Conservation (phyloP, 2,888 invertebrate genomes). For the Balanococcus diminutus region DNA sequence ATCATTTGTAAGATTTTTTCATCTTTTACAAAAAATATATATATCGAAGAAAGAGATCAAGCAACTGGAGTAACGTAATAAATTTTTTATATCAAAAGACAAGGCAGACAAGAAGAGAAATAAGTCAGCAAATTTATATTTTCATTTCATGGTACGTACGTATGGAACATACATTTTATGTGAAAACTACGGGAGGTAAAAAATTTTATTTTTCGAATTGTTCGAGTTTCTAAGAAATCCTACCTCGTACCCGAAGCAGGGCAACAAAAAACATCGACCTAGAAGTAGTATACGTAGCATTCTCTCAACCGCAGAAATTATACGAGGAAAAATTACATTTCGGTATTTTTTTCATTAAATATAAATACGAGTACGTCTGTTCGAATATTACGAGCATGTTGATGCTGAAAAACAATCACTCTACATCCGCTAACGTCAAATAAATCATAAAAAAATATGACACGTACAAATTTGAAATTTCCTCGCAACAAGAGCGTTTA, state of each 20-base stretch:
- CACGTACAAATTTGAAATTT: constrained; percentile 23
- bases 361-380: background rate
- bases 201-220: background rate
- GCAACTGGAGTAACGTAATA: background rate
- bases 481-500: background rate
- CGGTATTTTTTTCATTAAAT: background rate
- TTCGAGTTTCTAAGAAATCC: background rate
- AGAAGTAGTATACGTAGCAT: background rate
- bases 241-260: background rate
- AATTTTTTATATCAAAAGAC: background rate
- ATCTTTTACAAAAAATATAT: background rate
- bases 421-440: background rate
- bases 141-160: background rate
- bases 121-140: background rate
- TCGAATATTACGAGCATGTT: constrained; percentile 9
- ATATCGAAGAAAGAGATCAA: background rate
- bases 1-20: background rate
- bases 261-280: background rate
- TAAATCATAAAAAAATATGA: constrained; percentile 28
- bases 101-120: background rate
- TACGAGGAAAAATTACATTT: background rate
- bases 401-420: constrained; percentile 14
- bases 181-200: background rate
- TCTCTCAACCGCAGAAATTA: background rate
- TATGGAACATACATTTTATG: background rate